Evolutionary conservation across 2,113 vertebrate genomes (phyloP).

Genomic region (Merops nubicus): DNA sequence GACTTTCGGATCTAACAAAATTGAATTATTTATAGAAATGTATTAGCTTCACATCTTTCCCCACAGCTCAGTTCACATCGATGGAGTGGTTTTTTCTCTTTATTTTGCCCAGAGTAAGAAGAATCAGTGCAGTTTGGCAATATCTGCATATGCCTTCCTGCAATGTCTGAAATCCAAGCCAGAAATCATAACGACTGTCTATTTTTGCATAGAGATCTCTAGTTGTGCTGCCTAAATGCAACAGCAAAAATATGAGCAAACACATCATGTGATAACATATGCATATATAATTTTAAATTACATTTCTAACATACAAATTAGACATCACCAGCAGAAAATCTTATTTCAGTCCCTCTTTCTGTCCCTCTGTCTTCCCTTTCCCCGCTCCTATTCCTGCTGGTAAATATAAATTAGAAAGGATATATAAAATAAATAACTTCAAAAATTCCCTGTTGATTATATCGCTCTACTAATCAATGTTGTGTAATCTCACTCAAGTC

Average conservation of each 20-base stretch:
- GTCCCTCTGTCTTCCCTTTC: neutral
- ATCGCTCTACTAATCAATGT: constrained; percentile 59
- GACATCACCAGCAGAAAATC: neutral
- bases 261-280: neutral
- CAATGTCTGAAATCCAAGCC: constrained; percentile 10
- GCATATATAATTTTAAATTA: neutral
- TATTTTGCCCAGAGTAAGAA: constrained; percentile 11
- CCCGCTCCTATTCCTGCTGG: neutral
- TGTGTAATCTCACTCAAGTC: constrained; percentile 61
- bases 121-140: neutral
- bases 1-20: constrained; percentile 36
- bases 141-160: neutral
- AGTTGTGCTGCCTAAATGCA: neutral
- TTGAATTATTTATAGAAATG: constrained; percentile 54
- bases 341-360: neutral
- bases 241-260: neutral
- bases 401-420: constrained; percentile 37
- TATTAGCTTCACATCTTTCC: constrained; percentile 44
- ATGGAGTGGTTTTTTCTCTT: neutral
- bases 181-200: neutral
- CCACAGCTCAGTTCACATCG: constrained; percentile 14
- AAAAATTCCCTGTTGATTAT: neutral
- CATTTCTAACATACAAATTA: neutral
- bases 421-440: constrained; percentile 13
- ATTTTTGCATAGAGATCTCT: neutral